Base-by-base conservation (phyloP, 2,113 vertebrate species). In the Bos javanicus region DNA sequence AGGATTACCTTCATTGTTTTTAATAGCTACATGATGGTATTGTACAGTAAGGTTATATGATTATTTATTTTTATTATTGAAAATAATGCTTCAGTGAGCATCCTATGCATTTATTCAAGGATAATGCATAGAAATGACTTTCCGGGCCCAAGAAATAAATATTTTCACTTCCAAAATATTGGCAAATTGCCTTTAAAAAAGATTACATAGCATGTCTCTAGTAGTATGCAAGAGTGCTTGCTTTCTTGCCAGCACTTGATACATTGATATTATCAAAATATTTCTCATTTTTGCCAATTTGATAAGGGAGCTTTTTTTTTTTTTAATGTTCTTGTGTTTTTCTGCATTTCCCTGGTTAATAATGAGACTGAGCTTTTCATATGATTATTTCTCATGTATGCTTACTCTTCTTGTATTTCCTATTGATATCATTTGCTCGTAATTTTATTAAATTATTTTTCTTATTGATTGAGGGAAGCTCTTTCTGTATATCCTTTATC, bases 401-500 rank as follows among this genome's bases (percentile, higher is more conserved):
- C 36, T 74, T 76, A 74, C 10, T 56, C 25, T 26, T 87, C 56
- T 87, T 76, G 13, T 52, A 83, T 56, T 60, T 21, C 26, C n/a
- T 59, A 46, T 94, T 84, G 14, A 59, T 67, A 87, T 30, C 28
- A 48, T 87, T 74, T 91, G 62, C 30, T 67, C 11, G 48, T 64
- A 52, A 80, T 78, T 84, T 92, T 85, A 89, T 94, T 97, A 85
- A 84, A n/a, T 62, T 56, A 21, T 7, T 86, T 60, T 62, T 95
- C 36, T 89, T 80, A 48, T 0, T 50, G 48, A 95, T 60, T 78
- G 74, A 48, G 15, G 39, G n/a, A 11, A 93, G 39, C 1, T 60
- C 57, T 82, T 83, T 93, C 23, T 87, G 30, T 30, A 43, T 94
- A 43, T 57, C 23, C 7, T 92, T 67, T 36, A 83, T 48, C 23